Base-by-base conservation (phyloP, 1,140 invertebrate genomes). In the Drosophila ficusphila region DNA sequence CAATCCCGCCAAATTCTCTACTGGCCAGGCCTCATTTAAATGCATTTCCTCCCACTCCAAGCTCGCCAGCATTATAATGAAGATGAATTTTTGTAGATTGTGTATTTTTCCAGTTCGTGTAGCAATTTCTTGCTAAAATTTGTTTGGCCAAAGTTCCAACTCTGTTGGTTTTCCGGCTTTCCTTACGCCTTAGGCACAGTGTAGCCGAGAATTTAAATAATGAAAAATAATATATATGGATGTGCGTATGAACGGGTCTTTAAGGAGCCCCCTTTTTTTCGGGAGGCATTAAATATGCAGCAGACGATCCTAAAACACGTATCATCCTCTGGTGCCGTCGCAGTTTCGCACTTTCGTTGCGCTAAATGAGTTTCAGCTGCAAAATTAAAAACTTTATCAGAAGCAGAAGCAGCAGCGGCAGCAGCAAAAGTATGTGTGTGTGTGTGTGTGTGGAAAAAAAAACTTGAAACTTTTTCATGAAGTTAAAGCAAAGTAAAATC, bases 401-500 rank as follows among this genome's bases (percentile, higher is more conserved):
- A 49, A 21, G 51, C 39, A 62, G 25, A 5, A 27, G 36, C 6
- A 31, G 18, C 27, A 29, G 38, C 52, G 8, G 39, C 11, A 49
- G 51, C 48, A 48, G 71, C 48, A 48, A 65, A 56, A 67, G 42
- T 76, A 51, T 74, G 49, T 33, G 29, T 34, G 51, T 70, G 27
- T 54, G 44, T 38, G 31, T 48, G 52, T 67, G 36, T 62, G 74
- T 58, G 56, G 60, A 62, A 49, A 77, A 88, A 85, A 71, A 88
- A 89, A 89, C 74, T 82, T 78, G 64, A 82, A 89, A 82, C 78
- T 88, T 88, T 88, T 88, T 88, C 74, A 88, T 88, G 82, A 89
- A 88, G 82, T 88, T 88, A 89, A 88, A 88, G 82, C 82, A 88
- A 88, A 88, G 83, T 89, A 88, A 88, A 88, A 88, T 88, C 82